A percentile compares a stretch with the other conserved stretches of the same genome.
phyloP scores from a whole-genome alignment of 2,113 vertebrate genomes.

The Otus sunia region DNA sequence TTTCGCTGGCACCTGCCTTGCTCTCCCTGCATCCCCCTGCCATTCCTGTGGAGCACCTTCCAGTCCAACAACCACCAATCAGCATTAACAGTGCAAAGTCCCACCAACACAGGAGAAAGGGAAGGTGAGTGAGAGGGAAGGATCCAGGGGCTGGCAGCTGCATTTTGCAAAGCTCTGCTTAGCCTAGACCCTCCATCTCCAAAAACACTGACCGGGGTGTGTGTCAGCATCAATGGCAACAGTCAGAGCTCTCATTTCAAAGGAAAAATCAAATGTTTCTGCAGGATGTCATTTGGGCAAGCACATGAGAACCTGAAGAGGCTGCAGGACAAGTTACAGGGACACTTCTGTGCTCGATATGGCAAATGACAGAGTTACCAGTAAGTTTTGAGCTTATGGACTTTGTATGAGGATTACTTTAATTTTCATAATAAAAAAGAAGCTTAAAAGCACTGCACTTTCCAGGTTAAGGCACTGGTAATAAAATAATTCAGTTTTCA shows the following conservation, averaged over 20 bases:
- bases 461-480: neutral
- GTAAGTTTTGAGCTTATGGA: neutral
- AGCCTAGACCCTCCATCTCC: neutral
- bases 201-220: neutral
- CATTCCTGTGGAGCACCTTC: neutral
- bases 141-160: neutral
- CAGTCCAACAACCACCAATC: accelerated
- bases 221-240: accelerated
- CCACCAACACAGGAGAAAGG: neutral
- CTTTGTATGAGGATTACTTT: neutral
- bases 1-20: neutral
- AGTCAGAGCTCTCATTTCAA: neutral
- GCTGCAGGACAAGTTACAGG: neutral
- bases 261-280: neutral
- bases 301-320: neutral
- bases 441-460: neutral
- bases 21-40: neutral
- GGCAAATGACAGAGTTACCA: neutral
- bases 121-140: neutral
- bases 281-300: neutral
- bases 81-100: accelerated
- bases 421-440: neutral
- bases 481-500: neutral
- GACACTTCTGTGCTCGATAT: neutral
- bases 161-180: neutral